phyloP scores from a whole-genome alignment of 2,113 vertebrate species.

The Guaruba guarouba region DNA sequence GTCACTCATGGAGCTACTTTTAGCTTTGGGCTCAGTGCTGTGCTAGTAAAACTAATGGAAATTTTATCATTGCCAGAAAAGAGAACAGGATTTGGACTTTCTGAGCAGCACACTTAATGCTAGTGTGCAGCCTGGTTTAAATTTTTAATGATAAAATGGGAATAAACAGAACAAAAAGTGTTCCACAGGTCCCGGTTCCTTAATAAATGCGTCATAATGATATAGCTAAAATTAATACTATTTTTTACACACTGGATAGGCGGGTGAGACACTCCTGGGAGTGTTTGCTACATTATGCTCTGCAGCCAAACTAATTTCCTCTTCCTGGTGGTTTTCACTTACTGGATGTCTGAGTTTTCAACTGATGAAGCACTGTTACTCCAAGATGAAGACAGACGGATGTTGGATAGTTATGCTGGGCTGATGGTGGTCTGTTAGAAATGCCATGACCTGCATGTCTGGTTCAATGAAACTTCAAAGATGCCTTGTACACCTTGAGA shows the following conservation, averaged over 20 bases:
- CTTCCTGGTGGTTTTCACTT: neutral
- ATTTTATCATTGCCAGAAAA: slow-evolving; percentile 4
- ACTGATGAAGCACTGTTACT: neutral
- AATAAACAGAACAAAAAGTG: neutral
- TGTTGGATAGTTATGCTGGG: neutral
- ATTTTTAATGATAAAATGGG: slow-evolving; percentile 59
- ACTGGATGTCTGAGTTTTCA: neutral
- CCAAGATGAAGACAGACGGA: neutral
- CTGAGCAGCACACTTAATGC: slow-evolving; percentile 13
- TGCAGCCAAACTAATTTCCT: neutral
- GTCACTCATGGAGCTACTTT: slow-evolving; percentile 14
- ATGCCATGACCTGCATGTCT: neutral
- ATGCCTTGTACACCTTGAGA: neutral
- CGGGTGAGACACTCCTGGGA: neutral
- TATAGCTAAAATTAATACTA: slow-evolving; percentile 20
- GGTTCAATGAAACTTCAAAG: neutral
- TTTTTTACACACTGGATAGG: neutral
- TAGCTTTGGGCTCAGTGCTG: neutral
- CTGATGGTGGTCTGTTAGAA: neutral
- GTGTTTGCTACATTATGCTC: neutral
- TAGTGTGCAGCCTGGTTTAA: neutral
- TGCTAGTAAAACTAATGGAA: slow-evolving; percentile 28
- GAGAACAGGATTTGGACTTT: neutral
- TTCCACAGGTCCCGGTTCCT: neutral
- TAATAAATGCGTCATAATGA: neutral